These are phyloP conservation scores for Poecile montanus DNA, from an alignment of 2,797 vertebrate species.

Conservation along the genomic window DNA sequence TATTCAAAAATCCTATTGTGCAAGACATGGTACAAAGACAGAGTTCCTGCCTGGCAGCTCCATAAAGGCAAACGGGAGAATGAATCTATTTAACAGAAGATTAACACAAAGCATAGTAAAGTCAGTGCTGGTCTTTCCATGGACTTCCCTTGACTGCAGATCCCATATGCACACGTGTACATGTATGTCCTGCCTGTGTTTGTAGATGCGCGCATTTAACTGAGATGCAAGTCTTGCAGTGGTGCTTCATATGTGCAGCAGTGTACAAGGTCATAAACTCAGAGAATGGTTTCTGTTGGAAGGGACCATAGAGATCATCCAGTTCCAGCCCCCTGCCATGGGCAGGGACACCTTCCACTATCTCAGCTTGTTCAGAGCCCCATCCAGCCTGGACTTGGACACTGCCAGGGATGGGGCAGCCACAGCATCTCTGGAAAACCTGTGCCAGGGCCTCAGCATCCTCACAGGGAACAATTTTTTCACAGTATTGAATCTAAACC, in stretches of 20 bases:
- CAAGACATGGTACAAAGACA: neutral
- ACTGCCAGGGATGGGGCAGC: neutral
- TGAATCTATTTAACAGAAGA: neutral
- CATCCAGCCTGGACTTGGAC: neutral
- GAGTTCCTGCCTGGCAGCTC: neutral
- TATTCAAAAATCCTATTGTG: neutral
- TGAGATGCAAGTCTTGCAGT: neutral
- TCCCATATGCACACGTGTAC: too few species aligned
- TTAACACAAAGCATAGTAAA: neutral
- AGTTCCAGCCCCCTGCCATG: neutral
- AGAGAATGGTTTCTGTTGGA: neutral
- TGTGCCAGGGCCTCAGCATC: neutral
- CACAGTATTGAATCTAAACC: rapidly evolving
- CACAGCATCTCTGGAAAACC: rapidly evolving
- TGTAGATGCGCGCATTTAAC: neutral
- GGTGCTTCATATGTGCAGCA: neutral
- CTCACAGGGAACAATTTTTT: neutral
- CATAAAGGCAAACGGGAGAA: neutral
- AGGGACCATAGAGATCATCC: neutral
- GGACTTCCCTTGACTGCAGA: neutral
- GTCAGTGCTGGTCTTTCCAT: neutral
- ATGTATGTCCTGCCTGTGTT: neutral
- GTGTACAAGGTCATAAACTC: rapidly evolving
- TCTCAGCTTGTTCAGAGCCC: rapidly evolving
- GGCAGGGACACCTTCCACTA: neutral